These are phyloP conservation scores for Drosophila takahashii DNA, from an alignment of 1,140 invertebrate species.

Conservation along the genomic window DNA sequence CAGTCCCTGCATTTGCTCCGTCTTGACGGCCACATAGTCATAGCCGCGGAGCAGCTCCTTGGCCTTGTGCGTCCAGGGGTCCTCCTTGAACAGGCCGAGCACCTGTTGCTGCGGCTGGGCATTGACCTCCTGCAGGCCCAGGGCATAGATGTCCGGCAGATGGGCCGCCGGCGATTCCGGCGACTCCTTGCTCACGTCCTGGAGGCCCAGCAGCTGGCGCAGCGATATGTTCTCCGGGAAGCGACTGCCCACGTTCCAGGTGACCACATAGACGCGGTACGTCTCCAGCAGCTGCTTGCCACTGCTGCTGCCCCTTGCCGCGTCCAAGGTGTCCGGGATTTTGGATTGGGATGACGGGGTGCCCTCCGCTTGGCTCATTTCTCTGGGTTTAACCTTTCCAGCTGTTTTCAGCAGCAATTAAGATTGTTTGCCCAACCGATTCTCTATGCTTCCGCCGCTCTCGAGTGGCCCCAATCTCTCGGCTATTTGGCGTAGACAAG, in stretches of 20 bases:
- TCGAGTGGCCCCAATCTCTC: background rate
- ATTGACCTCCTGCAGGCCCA: conserved; percentile 96
- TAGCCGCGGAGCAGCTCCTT: conserved; percentile 89
- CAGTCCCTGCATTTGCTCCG: conserved; percentile 91
- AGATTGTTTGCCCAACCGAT: conserved; percentile 16
- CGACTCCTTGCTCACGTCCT: conserved; percentile 68
- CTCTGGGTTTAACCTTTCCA: no score
- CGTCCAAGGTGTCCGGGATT: conserved; percentile 27
- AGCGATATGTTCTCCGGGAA: conserved; percentile 89
- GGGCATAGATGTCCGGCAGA: conserved; percentile 92
- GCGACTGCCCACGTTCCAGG: conserved; percentile 94
- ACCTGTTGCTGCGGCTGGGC: conserved; percentile 94
- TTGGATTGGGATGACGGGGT: background rate
- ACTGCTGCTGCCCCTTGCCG: conserved; percentile 12
- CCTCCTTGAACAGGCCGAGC: conserved; percentile 91
- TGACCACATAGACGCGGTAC: conserved; percentile 89
- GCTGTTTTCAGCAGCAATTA: conserved; percentile 2
- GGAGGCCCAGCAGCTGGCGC: conserved; percentile 89
- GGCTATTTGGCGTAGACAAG: background rate
- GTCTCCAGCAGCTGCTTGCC: conserved; percentile 63
- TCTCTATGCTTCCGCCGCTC: background rate
- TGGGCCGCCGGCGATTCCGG: conserved; percentile 81
- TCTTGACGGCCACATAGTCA: conserved; percentile 92
- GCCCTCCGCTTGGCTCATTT: conserved; percentile 52
- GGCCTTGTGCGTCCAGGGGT: conserved; percentile 92